Evolutionary conservation across 1,140 invertebrate species (phyloP), one percentile per base, ranked within the genome.

Genomic region (Dufourea novaeangliae): DNA sequence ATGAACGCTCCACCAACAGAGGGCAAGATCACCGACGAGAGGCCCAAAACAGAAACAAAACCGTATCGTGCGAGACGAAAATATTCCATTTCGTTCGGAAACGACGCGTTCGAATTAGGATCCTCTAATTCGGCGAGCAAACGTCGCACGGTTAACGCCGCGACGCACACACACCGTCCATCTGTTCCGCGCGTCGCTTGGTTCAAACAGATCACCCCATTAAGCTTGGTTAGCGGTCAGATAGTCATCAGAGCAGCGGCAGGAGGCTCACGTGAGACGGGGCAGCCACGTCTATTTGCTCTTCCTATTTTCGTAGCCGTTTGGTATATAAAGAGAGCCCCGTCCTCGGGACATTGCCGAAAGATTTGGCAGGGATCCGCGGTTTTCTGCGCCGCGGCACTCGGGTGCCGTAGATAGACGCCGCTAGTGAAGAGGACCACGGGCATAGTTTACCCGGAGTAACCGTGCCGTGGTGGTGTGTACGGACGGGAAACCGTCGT

Each of bases 321-420:
- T 66, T 25, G 75, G 75, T 84, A 86, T 87, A 87, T 86, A 87
- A 88, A 79, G 79, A 78, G 70, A n/a, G n/a, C n/a, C 59, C 78
- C 83, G 89, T 89, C 87, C 89, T 88, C 89, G 88, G 82, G 73
- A 84, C 86, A 78, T 89, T 86, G 79, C 80, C 82, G 81, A 78
- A 82, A 79, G 86, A 84, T 91, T 92, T 92, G 90, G 90, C 90
- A 92, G 67, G 85, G 84, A 75, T 89, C 84, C 88, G 84, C 73
- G 80, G 66, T 85, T 90, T 92, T 90, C 87, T 91, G 85, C 91
- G 90, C 86, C 87, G 74, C 69, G 67, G 75, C 75, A 67, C 69
- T 64, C 83, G 75, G 75, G 76, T 75, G 81, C 80, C 84, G 80
- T 75, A 78, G 67, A 78, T 80, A 75, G 72, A 74, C n/a, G 44